These are phyloP conservation scores for Riparia riparia DNA, from an alignment of 2,113 vertebrate genomes.

Conservation along the genomic window DNA sequence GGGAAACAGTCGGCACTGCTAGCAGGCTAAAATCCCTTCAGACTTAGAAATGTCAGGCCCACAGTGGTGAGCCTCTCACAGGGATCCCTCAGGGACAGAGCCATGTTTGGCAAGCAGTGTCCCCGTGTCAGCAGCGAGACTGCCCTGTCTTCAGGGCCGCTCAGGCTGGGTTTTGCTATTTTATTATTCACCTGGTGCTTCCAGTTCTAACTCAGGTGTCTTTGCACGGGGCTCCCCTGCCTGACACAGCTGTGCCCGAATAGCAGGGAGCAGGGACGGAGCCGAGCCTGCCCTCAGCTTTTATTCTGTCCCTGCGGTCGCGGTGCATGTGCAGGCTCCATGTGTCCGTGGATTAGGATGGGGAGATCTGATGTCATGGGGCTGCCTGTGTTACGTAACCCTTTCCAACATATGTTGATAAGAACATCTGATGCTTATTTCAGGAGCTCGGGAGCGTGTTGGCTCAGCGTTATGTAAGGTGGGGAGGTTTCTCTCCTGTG, in stretches of 20 bases:
- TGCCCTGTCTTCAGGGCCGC: not conserved
- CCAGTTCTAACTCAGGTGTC: not conserved
- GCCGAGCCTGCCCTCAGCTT: not conserved
- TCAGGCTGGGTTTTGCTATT: not conserved
- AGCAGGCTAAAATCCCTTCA: too few species aligned
- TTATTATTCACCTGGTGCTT: not conserved
- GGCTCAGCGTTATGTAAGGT: not conserved
- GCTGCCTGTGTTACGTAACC: not conserved
- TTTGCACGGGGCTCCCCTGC: not conserved
- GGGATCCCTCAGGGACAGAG: not conserved
- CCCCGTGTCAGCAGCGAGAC: not conserved
- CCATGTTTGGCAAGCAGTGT: not conserved
- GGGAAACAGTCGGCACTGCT: too few species aligned
- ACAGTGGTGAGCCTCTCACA: not conserved
- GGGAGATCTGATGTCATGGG: conserved; percentile 23
- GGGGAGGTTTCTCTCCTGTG: not conserved
- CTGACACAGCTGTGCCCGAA: not conserved
- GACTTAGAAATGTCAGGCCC: too few species aligned
- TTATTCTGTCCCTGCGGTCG: not conserved
- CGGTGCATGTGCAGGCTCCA: not conserved
- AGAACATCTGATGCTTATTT: conserved; percentile 37
- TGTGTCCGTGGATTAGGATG: conserved; percentile 34
- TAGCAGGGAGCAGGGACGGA: not conserved
- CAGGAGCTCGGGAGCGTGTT: not conserved
- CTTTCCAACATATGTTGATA: not conserved